Conservation (phyloP, 2,888 invertebrate species). For the Oithona nana region DNA sequence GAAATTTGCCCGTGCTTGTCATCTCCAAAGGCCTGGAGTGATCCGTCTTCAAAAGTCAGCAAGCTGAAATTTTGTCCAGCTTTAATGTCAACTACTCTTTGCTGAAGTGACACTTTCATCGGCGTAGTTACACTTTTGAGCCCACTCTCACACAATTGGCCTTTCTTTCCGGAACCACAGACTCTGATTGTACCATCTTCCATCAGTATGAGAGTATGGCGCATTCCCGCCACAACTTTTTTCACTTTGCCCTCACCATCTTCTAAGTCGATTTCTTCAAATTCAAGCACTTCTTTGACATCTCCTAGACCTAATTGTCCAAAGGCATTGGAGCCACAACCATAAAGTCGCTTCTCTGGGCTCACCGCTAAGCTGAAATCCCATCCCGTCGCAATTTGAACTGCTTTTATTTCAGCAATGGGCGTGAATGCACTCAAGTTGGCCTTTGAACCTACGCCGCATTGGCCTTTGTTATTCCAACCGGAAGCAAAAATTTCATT, state of each 20-base stretch:
- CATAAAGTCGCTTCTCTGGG: conserved; percentile 40
- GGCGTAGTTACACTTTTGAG: conserved; percentile 29
- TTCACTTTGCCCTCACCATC: conserved; percentile 32
- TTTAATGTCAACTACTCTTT: conserved; percentile 40
- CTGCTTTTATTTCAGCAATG: conserved; percentile 26
- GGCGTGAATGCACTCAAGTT: conserved; percentile 23
- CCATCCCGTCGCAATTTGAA: conserved; percentile 46
- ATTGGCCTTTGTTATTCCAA: conserved; percentile 53
- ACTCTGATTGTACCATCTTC: conserved; percentile 41
- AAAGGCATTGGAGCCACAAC: conserved; percentile 59
- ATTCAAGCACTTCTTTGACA: conserved; percentile 27
- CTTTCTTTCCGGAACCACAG: conserved; percentile 46
- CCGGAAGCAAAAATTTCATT: conserved; percentile 49
- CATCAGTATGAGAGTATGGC: conserved; percentile 45
- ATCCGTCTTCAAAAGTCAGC: conserved; percentile 36
- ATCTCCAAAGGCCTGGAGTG: conserved; percentile 54
- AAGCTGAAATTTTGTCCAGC: conserved; percentile 62
- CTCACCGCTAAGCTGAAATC: conserved; percentile 48
- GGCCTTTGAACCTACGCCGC: conserved; percentile 32
- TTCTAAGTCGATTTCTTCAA: neutral
- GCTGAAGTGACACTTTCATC: conserved; percentile 26
- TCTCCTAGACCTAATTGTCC: conserved; percentile 47
- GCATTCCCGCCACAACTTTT: conserved; percentile 43
- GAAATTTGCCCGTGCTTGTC: conserved; percentile 56
- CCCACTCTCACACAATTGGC: conserved; percentile 41